phyloP scores from a whole-genome alignment of 1,140 invertebrate species.

The Philotrypesis tridentata region DNA sequence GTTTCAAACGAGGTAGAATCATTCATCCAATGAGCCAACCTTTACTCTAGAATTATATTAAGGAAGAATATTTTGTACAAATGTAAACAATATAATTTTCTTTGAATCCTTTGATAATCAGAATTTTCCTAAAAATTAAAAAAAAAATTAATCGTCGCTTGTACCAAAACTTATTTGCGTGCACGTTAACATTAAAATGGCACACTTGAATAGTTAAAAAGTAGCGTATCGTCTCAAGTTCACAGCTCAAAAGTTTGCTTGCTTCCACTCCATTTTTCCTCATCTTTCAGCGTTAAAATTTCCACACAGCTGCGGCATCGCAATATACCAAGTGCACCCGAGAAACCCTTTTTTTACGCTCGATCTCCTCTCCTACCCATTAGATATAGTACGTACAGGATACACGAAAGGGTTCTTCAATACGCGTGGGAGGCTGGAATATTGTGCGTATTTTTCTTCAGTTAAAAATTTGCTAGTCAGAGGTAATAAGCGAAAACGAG shows the following conservation, averaged over 20 bases:
- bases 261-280: neutral
- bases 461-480: neutral
- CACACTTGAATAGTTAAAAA: no score
- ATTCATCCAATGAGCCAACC: neutral
- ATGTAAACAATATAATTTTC: no score
- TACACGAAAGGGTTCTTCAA: neutral
- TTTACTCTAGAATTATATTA: neutral
- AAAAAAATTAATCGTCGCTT: no score
- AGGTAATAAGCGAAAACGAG: neutral
- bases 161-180: no score
- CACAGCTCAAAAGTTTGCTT: neutral
- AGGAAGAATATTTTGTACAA: neutral
- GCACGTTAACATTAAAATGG: neutral
- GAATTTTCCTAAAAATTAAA: no score
- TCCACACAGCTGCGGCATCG: neutral
- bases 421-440: neutral
- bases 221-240: neutral
- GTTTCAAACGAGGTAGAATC: conserved; percentile 43
- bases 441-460: neutral
- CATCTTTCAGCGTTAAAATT: neutral
- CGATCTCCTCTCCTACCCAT: neutral
- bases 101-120: no score
- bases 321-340: neutral
- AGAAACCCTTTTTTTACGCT: neutral
- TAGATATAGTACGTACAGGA: neutral